A percentile compares a stretch with the other conserved stretches of the same genome.
Evolutionary conservation across 2,113 vertebrate species (phyloP).

Genomic region (Cyprinodon brontotheroides): DNA sequence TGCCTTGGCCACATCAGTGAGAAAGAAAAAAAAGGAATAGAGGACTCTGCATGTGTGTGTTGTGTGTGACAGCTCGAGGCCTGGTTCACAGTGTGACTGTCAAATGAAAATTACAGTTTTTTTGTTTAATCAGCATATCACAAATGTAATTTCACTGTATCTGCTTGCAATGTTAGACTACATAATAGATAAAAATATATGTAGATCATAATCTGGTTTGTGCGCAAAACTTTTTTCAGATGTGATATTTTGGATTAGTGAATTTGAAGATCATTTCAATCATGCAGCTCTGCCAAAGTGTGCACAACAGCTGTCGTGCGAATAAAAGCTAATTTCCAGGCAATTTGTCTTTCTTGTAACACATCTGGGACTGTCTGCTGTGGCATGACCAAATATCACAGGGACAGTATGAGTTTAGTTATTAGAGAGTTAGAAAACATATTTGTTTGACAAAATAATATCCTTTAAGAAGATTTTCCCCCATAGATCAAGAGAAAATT

Average conservation of each 20-base stretch:
- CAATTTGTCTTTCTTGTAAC: constrained; percentile 21
- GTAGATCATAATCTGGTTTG: not conserved
- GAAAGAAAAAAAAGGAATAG: constrained; percentile 42
- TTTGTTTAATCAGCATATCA: constrained; percentile 23
- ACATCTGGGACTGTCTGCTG: constrained; percentile 4
- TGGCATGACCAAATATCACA: constrained; percentile 31
- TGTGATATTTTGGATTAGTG: not conserved
- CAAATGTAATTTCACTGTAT: constrained; percentile 42
- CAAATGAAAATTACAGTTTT: constrained; percentile 17
- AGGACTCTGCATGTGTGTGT: constrained; percentile 55
- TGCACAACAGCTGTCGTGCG: not conserved
- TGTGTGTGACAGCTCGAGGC: constrained; percentile 59
- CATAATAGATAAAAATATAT: constrained; percentile 10
- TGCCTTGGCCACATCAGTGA: constrained; percentile 70
- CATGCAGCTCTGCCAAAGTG: not conserved
- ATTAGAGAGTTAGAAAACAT: constrained; percentile 27
- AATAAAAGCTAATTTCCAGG: constrained; percentile 1
- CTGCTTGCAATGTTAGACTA: constrained; percentile 18
- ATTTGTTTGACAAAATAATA: constrained; percentile 44
- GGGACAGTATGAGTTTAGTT: constrained; percentile 14
- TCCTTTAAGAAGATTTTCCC: constrained; percentile 20
- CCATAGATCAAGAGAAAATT: constrained; percentile 50
- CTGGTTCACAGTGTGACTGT: constrained; percentile 48
- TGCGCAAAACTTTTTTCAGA: not conserved
- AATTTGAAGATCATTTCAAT: not conserved